phyloP scores from a whole-genome alignment of 2,113 vertebrate genomes.

The Cranoglanis bouderius region DNA sequence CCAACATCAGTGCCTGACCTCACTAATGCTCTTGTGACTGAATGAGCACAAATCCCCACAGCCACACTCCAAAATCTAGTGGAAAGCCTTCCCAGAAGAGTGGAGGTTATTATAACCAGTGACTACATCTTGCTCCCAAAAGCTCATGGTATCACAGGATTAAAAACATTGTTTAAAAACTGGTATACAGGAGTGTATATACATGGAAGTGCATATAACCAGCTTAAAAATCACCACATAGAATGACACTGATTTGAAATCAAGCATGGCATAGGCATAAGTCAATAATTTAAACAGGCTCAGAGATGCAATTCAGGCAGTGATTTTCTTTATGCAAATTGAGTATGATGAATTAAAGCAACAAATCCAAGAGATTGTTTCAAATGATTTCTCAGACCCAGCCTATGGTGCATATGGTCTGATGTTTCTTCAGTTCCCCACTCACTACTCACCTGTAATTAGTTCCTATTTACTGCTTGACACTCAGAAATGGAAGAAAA shows the following conservation, averaged over 20 bases:
- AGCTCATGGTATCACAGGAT: neutral
- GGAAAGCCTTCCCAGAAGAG: neutral
- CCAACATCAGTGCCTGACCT: neutral
- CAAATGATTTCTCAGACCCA: neutral
- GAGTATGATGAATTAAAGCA: neutral
- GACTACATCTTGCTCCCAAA: neutral
- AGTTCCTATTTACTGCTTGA: neutral
- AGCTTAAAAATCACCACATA: too few relatives aligned
- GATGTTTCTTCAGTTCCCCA: neutral
- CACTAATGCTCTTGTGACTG: neutral
- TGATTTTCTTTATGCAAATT: too few relatives aligned
- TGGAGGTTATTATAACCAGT: neutral
- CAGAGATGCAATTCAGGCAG: neutral
- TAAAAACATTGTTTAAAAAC: neutral
- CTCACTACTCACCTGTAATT: neutral
- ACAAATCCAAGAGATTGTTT: neutral
- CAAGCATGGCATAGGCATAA: neutral
- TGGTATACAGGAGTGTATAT: too few relatives aligned
- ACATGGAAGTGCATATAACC: too few relatives aligned
- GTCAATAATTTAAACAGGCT: neutral
- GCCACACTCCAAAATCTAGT: neutral
- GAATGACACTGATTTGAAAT: neutral
- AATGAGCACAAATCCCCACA: neutral
- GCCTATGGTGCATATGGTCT: too few relatives aligned
- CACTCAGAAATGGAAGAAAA: neutral